Evolutionary conservation across 2,113 vertebrate genomes (phyloP).

Genomic region (Chionodraco myersi): DNA sequence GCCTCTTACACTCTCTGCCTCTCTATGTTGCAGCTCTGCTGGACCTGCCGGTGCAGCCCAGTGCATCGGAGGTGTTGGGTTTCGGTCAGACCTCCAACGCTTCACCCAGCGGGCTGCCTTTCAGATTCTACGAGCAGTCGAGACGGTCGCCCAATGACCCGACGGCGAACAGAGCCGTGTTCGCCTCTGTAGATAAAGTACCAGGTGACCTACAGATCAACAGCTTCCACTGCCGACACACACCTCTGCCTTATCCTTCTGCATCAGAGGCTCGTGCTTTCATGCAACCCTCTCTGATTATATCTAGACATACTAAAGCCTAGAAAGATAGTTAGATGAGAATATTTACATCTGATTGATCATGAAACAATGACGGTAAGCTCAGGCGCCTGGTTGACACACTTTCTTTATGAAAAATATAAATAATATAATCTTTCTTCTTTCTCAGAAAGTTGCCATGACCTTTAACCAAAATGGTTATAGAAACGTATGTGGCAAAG

Average conservation of each 20-base stretch:
- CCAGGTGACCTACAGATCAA: conserved; percentile 86
- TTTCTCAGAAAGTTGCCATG: not conserved
- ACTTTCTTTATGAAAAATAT: not conserved
- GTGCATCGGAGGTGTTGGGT: conserved; percentile 88
- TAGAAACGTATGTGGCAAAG: not conserved
- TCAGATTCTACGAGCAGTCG: conserved; percentile 96
- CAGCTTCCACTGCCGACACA: not conserved
- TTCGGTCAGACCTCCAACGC: conserved; percentile 87
- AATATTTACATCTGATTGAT: not conserved
- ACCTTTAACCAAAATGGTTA: not conserved
- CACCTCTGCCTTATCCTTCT: not conserved
- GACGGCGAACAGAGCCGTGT: conserved; percentile 89
- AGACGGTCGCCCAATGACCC: conserved; percentile 91
- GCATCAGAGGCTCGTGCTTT: not conserved
- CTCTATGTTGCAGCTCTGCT: conserved; percentile 57
- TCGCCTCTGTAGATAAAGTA: conserved; percentile 96
- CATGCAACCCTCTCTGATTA: not conserved
- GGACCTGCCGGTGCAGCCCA: conserved; percentile 77
- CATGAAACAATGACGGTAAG: not conserved
- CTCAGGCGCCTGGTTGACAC: not conserved
- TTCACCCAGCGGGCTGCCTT: conserved; percentile 89
- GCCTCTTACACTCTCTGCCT: not conserved
- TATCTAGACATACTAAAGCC: not conserved
- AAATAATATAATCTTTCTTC: not conserved
- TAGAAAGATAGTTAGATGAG: not conserved